These are phyloP conservation scores for Philhelius pedissequus DNA, from an alignment of 2,888 invertebrate genomes.

Conservation along the genomic window DNA sequence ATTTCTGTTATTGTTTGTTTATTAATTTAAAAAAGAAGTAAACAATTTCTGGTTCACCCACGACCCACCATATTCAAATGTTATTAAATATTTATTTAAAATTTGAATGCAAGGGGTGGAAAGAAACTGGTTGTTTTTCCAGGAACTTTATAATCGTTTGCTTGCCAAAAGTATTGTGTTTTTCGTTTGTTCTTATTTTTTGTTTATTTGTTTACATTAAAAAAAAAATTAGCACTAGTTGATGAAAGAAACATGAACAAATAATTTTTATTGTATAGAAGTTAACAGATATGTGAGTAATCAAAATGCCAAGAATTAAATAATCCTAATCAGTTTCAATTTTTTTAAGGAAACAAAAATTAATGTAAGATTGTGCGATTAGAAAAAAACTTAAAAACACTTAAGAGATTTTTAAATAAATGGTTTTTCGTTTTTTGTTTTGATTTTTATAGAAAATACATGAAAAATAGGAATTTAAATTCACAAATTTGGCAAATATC, in stretches of 20 bases:
- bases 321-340: too few species aligned
- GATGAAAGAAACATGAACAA: neutral
- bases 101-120: neutral
- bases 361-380: neutral
- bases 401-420: too few species aligned
- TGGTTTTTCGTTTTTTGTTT: too few species aligned
- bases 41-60: neutral
- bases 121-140: slow-evolving; percentile 10
- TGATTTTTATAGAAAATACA: too few species aligned
- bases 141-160: slow-evolving; percentile 47
- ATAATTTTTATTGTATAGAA: neutral
- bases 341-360: too few species aligned
- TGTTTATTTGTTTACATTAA: slow-evolving; percentile 22
- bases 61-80: neutral
- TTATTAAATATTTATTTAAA: neutral
- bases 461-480: too few species aligned
- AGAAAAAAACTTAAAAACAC: neutral
- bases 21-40: neutral
- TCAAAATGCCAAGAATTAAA: slow-evolving; percentile 4
- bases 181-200: neutral
- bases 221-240: slow-evolving; percentile 5
- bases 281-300: slow-evolving; percentile 14
- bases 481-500: too few species aligned
- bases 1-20: neutral
- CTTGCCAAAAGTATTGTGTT: neutral